Conservation (phyloP, 2,797 vertebrate species). For the Catamblyrhynchus diadema region DNA sequence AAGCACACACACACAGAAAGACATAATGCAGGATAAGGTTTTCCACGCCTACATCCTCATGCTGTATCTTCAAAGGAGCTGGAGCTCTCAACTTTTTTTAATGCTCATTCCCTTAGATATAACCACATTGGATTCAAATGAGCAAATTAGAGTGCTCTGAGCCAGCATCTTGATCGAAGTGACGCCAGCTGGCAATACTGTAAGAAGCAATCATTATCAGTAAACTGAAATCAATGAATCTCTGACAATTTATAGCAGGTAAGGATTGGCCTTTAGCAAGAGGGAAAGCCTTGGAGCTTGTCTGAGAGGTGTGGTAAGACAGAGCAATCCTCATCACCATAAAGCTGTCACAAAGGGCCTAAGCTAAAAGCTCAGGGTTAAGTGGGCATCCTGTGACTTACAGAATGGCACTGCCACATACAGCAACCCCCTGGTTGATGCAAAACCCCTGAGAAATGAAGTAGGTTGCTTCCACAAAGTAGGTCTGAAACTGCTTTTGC, state of each 20-base stretch:
- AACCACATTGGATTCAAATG: neutral
- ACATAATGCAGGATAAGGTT: neutral
- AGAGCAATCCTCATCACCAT: neutral
- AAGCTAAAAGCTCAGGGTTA: neutral
- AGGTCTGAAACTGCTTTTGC: neutral
- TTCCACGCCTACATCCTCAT: neutral
- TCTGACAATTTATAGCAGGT: neutral
- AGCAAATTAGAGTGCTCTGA: neutral
- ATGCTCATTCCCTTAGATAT: neutral
- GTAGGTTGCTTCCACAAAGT: neutral
- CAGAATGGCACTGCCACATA: neutral
- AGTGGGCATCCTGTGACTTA: neutral
- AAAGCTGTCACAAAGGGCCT: neutral
- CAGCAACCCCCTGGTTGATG: neutral
- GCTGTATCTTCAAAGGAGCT: neutral
- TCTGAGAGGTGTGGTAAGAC: neutral
- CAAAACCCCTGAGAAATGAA: neutral
- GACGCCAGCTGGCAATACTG: neutral
- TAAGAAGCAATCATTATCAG: neutral
- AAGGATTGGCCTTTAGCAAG: neutral
- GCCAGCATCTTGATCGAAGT: neutral
- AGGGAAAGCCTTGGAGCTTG: neutral
- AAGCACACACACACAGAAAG: neutral
- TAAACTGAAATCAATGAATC: neutral
- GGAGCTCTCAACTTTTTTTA: neutral